Evolutionary conservation across 53 echinoderm and acorn worm genomes (phyloP).

Genomic region (Patiria pectinifera): DNA sequence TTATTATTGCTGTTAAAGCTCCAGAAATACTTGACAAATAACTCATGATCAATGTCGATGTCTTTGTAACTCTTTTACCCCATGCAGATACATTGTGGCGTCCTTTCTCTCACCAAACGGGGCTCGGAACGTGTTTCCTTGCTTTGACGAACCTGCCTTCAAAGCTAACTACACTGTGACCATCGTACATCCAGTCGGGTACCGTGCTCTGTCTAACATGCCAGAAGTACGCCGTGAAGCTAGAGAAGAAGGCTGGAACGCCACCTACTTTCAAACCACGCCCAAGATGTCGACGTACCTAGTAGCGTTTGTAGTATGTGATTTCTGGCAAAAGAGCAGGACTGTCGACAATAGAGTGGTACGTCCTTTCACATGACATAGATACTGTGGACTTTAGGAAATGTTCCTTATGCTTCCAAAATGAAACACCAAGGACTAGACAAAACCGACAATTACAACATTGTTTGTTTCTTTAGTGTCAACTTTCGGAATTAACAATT

Average conservation of each 20-base stretch:
- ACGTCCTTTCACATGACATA: neutral
- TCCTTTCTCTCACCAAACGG: constrained; percentile 87
- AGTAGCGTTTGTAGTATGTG: constrained; percentile 86
- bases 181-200: constrained; percentile 75
- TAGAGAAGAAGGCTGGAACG: constrained; percentile 51
- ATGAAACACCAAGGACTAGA: too few species aligned
- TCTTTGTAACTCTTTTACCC: neutral
- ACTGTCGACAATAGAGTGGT: constrained; percentile 47
- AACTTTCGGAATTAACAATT: too few species aligned
- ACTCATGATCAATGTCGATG: neutral
- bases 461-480: too few species aligned
- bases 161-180: constrained; percentile 91
- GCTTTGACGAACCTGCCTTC: constrained; percentile 91
- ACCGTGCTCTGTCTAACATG: constrained; percentile 93
- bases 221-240: constrained; percentile 31
- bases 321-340: constrained; percentile 64
- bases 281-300: constrained; percentile 95
- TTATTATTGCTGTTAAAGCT: neutral
- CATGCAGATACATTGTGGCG: constrained; percentile 75
- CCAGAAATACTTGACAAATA: neutral
- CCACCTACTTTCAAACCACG: constrained; percentile 81
- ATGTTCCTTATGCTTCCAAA: too few species aligned
- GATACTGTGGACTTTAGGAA: neutral
- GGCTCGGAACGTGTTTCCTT: constrained; percentile 86
- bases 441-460: too few species aligned